These are phyloP conservation scores for Chloebia gouldiae DNA, from an alignment of 2,113 vertebrate species.

Conservation along the genomic window DNA sequence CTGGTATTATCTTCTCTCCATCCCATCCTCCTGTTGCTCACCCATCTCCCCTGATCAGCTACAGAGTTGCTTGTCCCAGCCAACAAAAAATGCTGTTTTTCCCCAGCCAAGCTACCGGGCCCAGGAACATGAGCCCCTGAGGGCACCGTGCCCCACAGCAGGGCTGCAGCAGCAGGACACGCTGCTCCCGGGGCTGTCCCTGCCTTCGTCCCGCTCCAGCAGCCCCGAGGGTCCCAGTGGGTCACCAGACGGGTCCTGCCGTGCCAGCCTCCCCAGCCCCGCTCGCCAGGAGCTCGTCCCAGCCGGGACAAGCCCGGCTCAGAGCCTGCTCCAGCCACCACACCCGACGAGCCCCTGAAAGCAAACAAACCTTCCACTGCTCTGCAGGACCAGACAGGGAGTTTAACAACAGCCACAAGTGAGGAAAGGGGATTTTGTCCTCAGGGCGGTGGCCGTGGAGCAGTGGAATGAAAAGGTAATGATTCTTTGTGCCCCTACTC, in stretches of 20 bases:
- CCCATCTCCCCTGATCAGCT: neutral
- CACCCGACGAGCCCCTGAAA: accelerated
- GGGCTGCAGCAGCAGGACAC: neutral
- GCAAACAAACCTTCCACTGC: neutral
- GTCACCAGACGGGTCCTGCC: accelerated
- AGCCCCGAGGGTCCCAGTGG: neutral
- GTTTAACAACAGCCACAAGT: neutral
- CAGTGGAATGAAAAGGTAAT: accelerated
- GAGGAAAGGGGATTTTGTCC: neutral
- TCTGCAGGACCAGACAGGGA: accelerated
- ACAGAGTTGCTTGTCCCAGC: neutral
- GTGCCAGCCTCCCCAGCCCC: no score
- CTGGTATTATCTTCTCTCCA: neutral
- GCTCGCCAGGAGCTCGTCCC: neutral
- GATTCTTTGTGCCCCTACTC: accelerated
- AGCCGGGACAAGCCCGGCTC: neutral
- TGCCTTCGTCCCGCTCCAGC: neutral
- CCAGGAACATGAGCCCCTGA: accelerated
- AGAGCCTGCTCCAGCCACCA: neutral
- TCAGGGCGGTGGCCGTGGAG: accelerated
- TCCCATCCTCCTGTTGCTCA: neutral
- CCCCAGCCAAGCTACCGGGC: neutral
- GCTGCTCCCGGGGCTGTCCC: no score
- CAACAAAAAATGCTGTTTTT: neutral
- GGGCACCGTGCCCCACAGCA: no score